Percentiles rank a stretch among this genome's conserved stretches.
These are phyloP conservation scores for Aphelenchoides avenae DNA, from an alignment of 1,140 invertebrate species.

Conservation along the genomic window DNA sequence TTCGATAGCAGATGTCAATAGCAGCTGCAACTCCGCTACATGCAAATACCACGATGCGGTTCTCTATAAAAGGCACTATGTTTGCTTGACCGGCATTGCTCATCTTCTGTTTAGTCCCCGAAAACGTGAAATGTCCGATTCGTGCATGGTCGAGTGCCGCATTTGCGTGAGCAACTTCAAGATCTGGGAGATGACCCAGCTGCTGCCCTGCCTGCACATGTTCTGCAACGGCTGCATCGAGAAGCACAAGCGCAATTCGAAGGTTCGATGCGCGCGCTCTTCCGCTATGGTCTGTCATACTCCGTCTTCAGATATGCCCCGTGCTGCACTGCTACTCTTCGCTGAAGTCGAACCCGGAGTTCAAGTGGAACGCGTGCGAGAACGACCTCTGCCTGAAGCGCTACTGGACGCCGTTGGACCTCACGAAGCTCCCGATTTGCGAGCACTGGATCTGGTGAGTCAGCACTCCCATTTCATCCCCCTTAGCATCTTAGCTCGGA, in stretches of 20 bases:
- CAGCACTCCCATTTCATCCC: slow-evolving; percentile 2
- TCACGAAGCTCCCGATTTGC: slow-evolving; percentile 25
- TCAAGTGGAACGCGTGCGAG: slow-evolving; percentile 40
- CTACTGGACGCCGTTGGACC: slow-evolving; percentile 17
- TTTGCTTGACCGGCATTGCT: no score
- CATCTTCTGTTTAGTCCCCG: no score
- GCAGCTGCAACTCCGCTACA: no score
- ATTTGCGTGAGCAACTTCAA: slow-evolving; percentile 3
- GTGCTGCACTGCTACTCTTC: slow-evolving; percentile 25
- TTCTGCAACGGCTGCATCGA: slow-evolving; percentile 27
- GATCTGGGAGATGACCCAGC: slow-evolving; percentile 21
- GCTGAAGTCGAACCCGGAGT: slow-evolving; percentile 9
- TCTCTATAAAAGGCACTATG: no score
- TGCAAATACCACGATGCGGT: no score
- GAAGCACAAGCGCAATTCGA: slow-evolving; percentile 2
- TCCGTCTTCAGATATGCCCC: slow-evolving; percentile 22
- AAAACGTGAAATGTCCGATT: no score
- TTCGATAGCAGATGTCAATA: no score
- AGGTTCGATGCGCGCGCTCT: background rate
- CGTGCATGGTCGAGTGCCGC: slow-evolving; percentile 9
- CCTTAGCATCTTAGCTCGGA: slow-evolving; percentile 14
- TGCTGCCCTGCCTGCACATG: slow-evolving; percentile 34
- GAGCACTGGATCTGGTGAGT: slow-evolving; percentile 37
- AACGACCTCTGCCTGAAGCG: slow-evolving; percentile 40
- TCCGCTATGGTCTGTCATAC: background rate